phyloP scores from a whole-genome alignment of 2,113 vertebrate genomes.

The Cyrtonyx montezumae region DNA sequence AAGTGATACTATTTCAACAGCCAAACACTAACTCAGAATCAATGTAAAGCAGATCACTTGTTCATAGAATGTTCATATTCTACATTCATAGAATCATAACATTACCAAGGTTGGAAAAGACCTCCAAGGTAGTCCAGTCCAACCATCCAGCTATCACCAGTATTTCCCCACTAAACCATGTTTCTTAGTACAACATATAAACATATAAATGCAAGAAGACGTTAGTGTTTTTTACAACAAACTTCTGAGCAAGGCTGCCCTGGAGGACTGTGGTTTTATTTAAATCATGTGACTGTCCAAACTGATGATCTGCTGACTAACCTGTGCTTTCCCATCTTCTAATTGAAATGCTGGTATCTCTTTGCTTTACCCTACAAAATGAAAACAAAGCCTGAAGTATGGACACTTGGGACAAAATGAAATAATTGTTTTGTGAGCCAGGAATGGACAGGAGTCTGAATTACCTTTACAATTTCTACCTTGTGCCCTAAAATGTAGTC shows the following conservation, averaged over 20 bases:
- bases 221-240: too few relatives aligned
- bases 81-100: too few relatives aligned
- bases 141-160: too few relatives aligned
- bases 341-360: not conserved
- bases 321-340: not conserved
- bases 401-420: not conserved
- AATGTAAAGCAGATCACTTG: not conserved
- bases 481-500: not conserved
- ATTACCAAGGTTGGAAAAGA: too few relatives aligned
- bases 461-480: not conserved
- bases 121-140: too few relatives aligned
- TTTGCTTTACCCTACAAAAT: not conserved
- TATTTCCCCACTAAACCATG: too few relatives aligned
- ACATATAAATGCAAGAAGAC: too few relatives aligned
- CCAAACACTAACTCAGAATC: not conserved
- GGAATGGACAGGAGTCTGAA: not conserved
- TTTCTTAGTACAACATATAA: too few relatives aligned
- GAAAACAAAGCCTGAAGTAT: not conserved
- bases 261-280: fast-evolving
- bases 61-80: too few relatives aligned
- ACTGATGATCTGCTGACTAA: too few relatives aligned
- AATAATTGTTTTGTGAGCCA: not conserved
- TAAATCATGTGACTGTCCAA: fast-evolving
- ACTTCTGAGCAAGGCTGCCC: not conserved
- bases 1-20: not conserved